Evolutionary conservation across 1,140 invertebrate genomes (phyloP), one percentile per base, ranked within the genome.

Genomic region (Eupeodes corollae): DNA sequence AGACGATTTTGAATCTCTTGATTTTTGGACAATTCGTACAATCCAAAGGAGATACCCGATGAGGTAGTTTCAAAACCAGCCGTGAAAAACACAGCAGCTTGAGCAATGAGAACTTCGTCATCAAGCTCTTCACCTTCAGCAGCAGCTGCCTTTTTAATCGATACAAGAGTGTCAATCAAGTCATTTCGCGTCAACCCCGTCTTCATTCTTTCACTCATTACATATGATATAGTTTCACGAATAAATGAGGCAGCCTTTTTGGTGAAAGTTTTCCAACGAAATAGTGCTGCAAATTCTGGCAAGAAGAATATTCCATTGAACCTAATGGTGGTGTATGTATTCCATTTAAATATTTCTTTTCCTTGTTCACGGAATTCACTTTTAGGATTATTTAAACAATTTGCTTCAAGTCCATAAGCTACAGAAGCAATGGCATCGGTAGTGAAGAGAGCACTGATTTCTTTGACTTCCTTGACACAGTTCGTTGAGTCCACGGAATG

Each of bases 21-120:
- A 57, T 86, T 74, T 19, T 77, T 65, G 1, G 84, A 78, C 41
- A 91, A 57, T 54, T 82, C 78, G 52, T 83, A 78, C 0, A 84
- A 58, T 10, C 75, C 70, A 56, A 81, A 82, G 0, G 77, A 68
- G 44, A 90, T 75, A 1, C 79, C 73, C 5, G 78, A 79, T 1
- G 83, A 80, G 0, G 84, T 84, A 0, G 88, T 89, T 60, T 90
- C 86, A 46, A 82, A 84, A 8, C 85, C 83, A 38, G 84, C 85
- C 1, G 78, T 66, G 44, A 86, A 82, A 56, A 87, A 86, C 0
- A 80, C 72, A 12, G 80, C 78, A 0, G 75, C 79, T 60, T 84
- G 81, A 3, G 81, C 77, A 11, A 80, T 69, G 57, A 83, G 75
- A 45, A 71, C 63, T 49, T 79, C 72, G 18, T 49, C 46, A 6